A percentile compares a stretch with the other conserved stretches of the same genome.
Conservation (phyloP, 2,888 invertebrate genomes). For the Hydrotaea diabolus region DNA sequence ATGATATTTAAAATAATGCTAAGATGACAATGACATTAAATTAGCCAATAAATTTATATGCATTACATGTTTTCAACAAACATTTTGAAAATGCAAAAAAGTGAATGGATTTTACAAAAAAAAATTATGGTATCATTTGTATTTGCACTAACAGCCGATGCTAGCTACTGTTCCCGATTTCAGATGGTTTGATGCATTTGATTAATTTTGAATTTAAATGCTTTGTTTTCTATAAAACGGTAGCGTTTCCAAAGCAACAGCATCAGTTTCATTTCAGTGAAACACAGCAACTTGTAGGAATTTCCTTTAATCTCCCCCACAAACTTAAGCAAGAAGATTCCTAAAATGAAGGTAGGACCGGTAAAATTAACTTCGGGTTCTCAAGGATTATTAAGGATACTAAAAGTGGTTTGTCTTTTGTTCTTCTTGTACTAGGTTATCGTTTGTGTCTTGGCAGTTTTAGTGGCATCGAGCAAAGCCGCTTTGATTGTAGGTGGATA, state of each 20-base stretch:
- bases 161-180: no score
- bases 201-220: not conserved
- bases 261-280: slow-evolving; percentile 55
- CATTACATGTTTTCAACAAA: no score
- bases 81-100: no score
- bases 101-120: no score
- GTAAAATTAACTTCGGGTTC: no score
- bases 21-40: no score
- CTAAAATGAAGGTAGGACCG: slow-evolving; percentile 63
- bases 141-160: no score
- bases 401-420: not conserved
- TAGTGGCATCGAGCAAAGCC: slow-evolving; percentile 62
- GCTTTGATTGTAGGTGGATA: slow-evolving; percentile 54
- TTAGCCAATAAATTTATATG: no score
- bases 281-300: slow-evolving; percentile 45
- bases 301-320: slow-evolving; percentile 23
- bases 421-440: slow-evolving; percentile 48
- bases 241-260: slow-evolving; percentile 15
- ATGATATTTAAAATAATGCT: no score
- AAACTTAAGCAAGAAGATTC: slow-evolving; percentile 46
- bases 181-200: no score
- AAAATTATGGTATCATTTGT: no score
- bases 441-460: slow-evolving; percentile 59
- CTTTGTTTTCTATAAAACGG: slow-evolving; percentile 62
- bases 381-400: not conserved